A percentile compares a stretch with the other conserved stretches of the same genome.
Evolutionary conservation across 2,888 invertebrate species (phyloP).

Genomic region (Agrotis clavis): DNA sequence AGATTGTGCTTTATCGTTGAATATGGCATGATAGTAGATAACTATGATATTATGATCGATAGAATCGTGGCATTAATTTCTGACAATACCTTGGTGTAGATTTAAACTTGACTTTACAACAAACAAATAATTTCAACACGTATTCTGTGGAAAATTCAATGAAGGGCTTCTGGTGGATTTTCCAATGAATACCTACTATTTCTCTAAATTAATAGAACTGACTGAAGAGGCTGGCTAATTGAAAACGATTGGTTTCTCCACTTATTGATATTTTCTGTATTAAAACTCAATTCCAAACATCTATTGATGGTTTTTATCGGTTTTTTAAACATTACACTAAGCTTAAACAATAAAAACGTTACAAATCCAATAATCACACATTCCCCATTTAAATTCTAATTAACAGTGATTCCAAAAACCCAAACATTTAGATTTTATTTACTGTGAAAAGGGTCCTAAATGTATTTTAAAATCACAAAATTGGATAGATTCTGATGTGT

Average conservation of each 20-base stretch:
- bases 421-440: conserved; percentile 67
- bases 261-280: background rate
- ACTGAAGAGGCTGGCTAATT: conserved; percentile 7
- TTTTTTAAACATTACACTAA: conserved; percentile 2
- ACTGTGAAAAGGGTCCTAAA: conserved; percentile 74
- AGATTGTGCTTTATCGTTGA: background rate
- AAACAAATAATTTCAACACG: background rate
- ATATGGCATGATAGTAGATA: too few relatives aligned
- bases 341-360: conserved; percentile 15
- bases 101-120: background rate
- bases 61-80: background rate
- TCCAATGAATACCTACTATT: background rate
- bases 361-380: conserved; percentile 34
- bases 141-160: background rate
- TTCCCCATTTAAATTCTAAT: conserved; percentile 48
- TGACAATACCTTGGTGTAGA: background rate
- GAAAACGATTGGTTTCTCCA: conserved; percentile 7
- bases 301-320: background rate
- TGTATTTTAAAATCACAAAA: conserved; percentile 84
- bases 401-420: conserved; percentile 43
- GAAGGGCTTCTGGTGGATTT: background rate
- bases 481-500: conserved; percentile 84
- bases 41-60: background rate
- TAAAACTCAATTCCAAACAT: background rate
- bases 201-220: background rate